phyloP scores from a whole-genome alignment of 2,888 invertebrate genomes.

The Charanyca ferruginea region DNA sequence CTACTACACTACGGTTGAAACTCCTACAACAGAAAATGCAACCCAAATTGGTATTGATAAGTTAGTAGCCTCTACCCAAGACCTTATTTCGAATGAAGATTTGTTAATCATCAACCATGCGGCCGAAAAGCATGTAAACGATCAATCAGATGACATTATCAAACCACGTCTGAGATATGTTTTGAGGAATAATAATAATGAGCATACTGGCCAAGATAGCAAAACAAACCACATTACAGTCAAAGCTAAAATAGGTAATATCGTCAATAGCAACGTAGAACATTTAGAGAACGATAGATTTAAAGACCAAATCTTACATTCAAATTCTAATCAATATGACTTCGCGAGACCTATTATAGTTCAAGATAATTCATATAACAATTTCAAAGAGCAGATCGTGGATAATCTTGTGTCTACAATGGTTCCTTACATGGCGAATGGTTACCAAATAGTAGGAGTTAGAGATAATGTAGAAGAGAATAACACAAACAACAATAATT shows the following conservation, averaged over 20 bases:
- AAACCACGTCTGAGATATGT: constrained; percentile 76
- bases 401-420: constrained; percentile 86
- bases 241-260: constrained; percentile 81
- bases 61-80: constrained; percentile 91
- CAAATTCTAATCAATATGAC: constrained; percentile 75
- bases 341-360: constrained; percentile 89
- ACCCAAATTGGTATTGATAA: constrained; percentile 83
- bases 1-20: constrained; percentile 75
- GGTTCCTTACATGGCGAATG: constrained; percentile 83
- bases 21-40: constrained; percentile 67
- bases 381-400: constrained; percentile 80
- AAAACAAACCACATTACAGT: constrained; percentile 78
- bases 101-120: constrained; percentile 92
- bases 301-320: constrained; percentile 69
- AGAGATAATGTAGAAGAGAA: constrained; percentile 76
- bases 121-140: constrained; percentile 77
- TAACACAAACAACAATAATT: constrained; percentile 64
- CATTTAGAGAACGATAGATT: constrained; percentile 67
- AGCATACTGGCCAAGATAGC: constrained; percentile 61
- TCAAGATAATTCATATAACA: constrained; percentile 75
- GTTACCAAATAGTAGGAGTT: constrained; percentile 85
- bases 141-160: constrained; percentile 80
- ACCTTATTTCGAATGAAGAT: constrained; percentile 92
- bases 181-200: constrained; percentile 64
- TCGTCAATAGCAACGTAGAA: constrained; percentile 74